Percentiles rank a stretch among this genome's conserved stretches.
These are phyloP conservation scores for Bombyx mandarina DNA, from an alignment of 1,140 invertebrate species.

Conservation along the genomic window DNA sequence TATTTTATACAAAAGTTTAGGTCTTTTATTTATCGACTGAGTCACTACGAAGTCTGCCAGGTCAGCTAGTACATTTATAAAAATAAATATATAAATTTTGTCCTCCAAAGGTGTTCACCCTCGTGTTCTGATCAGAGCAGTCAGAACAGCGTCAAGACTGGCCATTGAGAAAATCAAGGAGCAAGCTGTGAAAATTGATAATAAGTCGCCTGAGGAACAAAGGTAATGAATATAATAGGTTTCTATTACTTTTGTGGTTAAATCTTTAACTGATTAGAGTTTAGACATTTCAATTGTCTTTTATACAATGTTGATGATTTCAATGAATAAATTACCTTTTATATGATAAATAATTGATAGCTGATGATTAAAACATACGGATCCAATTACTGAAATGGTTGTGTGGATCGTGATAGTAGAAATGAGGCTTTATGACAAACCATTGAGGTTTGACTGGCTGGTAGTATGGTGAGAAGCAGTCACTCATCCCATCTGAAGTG, in stretches of 20 bases:
- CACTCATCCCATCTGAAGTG: no score
- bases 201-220: slow-evolving; percentile 67
- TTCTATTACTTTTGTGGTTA: no score
- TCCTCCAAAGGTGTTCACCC: slow-evolving; percentile 83
- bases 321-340: no score
- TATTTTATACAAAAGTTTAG: no score
- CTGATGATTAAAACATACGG: slow-evolving; percentile 29
- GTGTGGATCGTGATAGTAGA: slow-evolving; percentile 22
- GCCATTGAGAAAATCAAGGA: slow-evolving; percentile 89
- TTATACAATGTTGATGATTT: no score
- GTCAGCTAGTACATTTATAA: neutral
- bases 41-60: no score
- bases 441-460: no score
- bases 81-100: neutral
- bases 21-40: no score
- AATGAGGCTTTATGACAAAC: slow-evolving; percentile 15
- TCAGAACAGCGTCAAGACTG: slow-evolving; percentile 85
- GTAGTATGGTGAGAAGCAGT: no score
- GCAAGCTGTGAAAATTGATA: slow-evolving; percentile 86
- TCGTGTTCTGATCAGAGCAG: slow-evolving; percentile 89
- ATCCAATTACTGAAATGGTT: slow-evolving; percentile 18
- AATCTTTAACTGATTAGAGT: no score
- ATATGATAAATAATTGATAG: neutral
- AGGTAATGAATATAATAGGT: slow-evolving; percentile 20
- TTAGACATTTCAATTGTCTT: no score